A percentile compares a stretch with the other conserved stretches of the same genome.
These are phyloP conservation scores for Manis pentadactyla DNA, from an alignment of 2,797 vertebrate species.

Conservation along the genomic window DNA sequence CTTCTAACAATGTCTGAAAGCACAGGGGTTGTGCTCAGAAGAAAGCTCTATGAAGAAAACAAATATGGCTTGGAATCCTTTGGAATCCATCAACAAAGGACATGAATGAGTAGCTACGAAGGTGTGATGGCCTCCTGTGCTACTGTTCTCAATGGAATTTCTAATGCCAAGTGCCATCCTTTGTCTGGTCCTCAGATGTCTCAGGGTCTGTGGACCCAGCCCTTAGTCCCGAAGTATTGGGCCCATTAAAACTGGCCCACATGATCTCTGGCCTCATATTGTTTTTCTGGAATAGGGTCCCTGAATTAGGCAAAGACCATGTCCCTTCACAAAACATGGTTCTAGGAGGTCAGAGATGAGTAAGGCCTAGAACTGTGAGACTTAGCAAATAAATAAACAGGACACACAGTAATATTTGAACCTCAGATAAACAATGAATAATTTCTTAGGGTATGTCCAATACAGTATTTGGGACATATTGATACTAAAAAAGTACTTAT, in stretches of 20 bases:
- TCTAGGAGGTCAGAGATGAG: not conserved
- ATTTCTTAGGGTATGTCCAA: not conserved
- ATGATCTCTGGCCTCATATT: not conserved
- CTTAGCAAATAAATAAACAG: conserved; percentile 7
- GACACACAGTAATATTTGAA: not conserved
- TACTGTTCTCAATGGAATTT: not conserved
- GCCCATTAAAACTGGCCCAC: not conserved
- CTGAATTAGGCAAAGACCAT: not conserved
- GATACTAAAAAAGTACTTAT: conserved; percentile 3
- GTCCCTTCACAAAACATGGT: not conserved
- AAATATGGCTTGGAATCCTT: not conserved
- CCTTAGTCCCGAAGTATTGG: not conserved
- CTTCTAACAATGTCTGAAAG: not conserved
- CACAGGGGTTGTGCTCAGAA: not conserved
- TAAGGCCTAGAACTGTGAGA: not conserved
- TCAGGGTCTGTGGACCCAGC: not conserved
- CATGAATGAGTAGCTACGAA: not conserved
- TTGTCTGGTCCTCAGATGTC: not conserved
- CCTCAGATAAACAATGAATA: not conserved
- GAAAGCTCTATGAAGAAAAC: not conserved
- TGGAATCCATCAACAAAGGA: conserved; percentile 9
- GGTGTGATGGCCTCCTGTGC: not conserved
- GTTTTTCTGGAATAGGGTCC: not conserved
- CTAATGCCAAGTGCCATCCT: not conserved
- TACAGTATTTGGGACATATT: not conserved